Conservation (phyloP, 2,113 vertebrate genomes). For the Clarias gariepinus region DNA sequence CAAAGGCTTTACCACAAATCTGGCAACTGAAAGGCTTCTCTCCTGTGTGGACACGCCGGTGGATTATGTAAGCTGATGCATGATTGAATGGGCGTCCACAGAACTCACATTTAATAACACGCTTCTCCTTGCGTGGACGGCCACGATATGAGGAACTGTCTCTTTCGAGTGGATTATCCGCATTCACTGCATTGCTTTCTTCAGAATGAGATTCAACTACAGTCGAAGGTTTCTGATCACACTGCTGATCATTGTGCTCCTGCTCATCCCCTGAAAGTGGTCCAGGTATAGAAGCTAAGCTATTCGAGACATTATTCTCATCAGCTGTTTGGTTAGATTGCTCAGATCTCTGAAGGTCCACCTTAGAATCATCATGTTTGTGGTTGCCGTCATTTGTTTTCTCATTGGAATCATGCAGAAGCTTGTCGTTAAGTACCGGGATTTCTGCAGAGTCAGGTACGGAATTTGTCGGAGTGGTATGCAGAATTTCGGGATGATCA, state of each 20-base stretch:
- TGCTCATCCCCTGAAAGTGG: not conserved
- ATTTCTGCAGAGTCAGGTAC: not conserved
- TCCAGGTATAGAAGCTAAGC: not conserved
- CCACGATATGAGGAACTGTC: slow-evolving; percentile 38
- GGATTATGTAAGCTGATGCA: slow-evolving; percentile 71
- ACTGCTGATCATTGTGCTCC: not conserved
- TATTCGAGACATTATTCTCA: not conserved
- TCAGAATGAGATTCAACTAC: not conserved
- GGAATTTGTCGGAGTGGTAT: not conserved
- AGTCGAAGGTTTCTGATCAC: not conserved
- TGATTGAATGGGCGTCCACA: slow-evolving; percentile 69
- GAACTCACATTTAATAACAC: slow-evolving; percentile 63
- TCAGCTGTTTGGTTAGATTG: slow-evolving; percentile 3
- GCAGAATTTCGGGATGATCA: not conserved
- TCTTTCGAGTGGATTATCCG: slow-evolving; percentile 26
- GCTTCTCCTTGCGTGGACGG: slow-evolving; percentile 58
- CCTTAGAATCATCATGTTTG: not conserved
- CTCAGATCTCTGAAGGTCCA: not conserved
- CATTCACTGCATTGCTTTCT: not conserved
- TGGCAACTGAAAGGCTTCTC: slow-evolving; percentile 72
- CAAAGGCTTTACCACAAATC: slow-evolving; percentile 71
- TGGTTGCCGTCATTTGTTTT: not conserved
- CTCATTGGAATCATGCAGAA: not conserved
- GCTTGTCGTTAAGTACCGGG: not conserved
- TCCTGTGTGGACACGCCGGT: slow-evolving; percentile 73